Percentiles rank a stretch among this genome's conserved stretches.
phyloP scores from a whole-genome alignment of 2,888 invertebrate genomes.

The Penaeus monodon region DNA sequence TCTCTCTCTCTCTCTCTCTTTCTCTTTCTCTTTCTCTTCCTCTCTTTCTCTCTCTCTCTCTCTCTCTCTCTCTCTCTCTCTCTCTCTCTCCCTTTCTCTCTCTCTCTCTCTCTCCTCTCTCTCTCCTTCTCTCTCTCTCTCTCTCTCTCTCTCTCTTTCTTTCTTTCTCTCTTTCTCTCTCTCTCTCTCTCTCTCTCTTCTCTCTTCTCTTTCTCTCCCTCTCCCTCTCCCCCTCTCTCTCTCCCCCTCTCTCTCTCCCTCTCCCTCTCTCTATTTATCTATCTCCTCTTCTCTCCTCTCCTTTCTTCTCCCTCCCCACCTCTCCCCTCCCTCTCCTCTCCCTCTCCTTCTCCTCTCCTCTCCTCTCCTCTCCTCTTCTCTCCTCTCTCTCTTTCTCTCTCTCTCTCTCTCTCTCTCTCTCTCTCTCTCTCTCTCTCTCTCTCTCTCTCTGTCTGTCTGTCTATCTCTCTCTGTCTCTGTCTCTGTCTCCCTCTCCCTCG shows the following conservation, averaged over 20 bases:
- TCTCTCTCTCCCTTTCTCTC: background rate
- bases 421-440: background rate
- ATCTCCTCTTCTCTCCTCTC: background rate
- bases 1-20: background rate
- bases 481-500: background rate
- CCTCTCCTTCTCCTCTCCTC: background rate
- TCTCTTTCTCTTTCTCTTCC: background rate
- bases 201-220: background rate
- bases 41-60: background rate
- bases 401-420: background rate
- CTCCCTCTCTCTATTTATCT: background rate
- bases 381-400: background rate
- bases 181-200: too few relatives aligned
- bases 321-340: background rate
- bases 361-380: background rate
- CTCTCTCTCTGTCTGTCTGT: background rate
- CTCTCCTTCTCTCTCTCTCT: background rate
- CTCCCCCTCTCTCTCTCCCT: slow-evolving; percentile 5
- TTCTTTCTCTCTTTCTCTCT: background rate
- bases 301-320: too few relatives aligned
- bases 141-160: background rate
- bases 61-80: too few relatives aligned
- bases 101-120: background rate
- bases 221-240: background rate
- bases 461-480: background rate